Evolutionary conservation across 64 coral and sea anemone species (phyloP).

Genomic region (Stichodactyla mertensii): DNA sequence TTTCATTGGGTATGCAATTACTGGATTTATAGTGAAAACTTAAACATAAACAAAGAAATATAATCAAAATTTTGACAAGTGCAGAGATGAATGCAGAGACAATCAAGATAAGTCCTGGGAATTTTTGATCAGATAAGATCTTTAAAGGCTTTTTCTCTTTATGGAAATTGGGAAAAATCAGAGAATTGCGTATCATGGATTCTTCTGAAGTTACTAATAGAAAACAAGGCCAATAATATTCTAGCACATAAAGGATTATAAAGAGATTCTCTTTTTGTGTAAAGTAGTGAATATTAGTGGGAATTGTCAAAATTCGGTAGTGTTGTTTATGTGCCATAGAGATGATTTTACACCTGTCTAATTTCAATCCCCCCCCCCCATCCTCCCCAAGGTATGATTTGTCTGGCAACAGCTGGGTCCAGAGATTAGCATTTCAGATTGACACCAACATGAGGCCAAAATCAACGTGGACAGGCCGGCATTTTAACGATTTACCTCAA

Average conservation of each 20-base stretch:
- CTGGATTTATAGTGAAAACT: neutral
- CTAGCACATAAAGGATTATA: neutral
- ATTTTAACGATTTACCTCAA: neutral
- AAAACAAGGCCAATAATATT: neutral
- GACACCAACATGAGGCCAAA: neutral
- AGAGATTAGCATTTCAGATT: neutral
- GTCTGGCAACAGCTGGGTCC: neutral
- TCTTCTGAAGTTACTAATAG: neutral
- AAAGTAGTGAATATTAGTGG: neutral
- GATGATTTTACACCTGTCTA: neutral
- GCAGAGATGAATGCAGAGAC: neutral
- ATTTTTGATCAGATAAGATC: slow-evolving; percentile 2
- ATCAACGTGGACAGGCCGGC: neutral
- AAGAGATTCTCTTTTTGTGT: neutral
- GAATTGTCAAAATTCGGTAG: neutral
- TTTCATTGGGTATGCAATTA: neutral
- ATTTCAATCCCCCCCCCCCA: neutral
- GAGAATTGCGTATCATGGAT: neutral
- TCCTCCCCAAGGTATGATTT: neutral
- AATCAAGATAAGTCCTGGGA: neutral
- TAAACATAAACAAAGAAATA: neutral
- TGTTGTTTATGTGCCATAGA: neutral
- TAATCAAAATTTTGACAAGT: slow-evolving; percentile 1
- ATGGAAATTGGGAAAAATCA: neutral
- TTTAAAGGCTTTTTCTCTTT: neutral